Conservation (phyloP, 2,888 invertebrate species). For the Lepidochrysops patricia region DNA sequence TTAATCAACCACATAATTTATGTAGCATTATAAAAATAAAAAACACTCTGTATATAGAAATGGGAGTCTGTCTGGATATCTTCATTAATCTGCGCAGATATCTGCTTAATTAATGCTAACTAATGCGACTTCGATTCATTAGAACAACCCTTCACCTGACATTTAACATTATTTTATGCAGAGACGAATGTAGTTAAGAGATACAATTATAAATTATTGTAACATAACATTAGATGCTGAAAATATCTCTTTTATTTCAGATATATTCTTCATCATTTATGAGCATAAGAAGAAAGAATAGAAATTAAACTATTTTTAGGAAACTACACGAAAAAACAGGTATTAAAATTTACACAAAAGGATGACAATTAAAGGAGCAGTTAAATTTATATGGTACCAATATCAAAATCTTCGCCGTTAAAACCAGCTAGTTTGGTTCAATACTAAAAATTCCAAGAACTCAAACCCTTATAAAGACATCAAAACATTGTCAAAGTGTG, state of each 20-base stretch:
- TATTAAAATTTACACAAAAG: neutral
- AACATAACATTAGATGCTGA: neutral
- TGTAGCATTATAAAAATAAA: too few relatives aligned
- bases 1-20: too few relatives aligned
- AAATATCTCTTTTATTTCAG: too few relatives aligned
- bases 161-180: conserved; percentile 6
- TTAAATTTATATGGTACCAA: too few relatives aligned
- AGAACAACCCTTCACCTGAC: conserved; percentile 38
- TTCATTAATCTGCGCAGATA: conserved; percentile 54
- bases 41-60: conserved; percentile 33
- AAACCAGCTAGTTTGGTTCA: too few relatives aligned
- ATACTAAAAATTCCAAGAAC: neutral
- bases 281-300: too few relatives aligned
- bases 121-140: conserved; percentile 51
- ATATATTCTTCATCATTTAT: too few relatives aligned
- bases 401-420: conserved; percentile 21
- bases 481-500: conserved; percentile 35
- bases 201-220: neutral
- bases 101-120: conserved; percentile 62
- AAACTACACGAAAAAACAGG: neutral
- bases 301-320: too few relatives aligned
- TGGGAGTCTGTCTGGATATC: conserved; percentile 34
- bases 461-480: neutral
- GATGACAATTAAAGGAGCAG: too few relatives aligned
- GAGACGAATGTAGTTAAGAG: neutral